A percentile compares a stretch with the other conserved stretches of the same genome.
These are phyloP conservation scores for Coranthus polyacanthus DNA, from an alignment of 2,797 vertebrate genomes.

Conservation along the genomic window DNA sequence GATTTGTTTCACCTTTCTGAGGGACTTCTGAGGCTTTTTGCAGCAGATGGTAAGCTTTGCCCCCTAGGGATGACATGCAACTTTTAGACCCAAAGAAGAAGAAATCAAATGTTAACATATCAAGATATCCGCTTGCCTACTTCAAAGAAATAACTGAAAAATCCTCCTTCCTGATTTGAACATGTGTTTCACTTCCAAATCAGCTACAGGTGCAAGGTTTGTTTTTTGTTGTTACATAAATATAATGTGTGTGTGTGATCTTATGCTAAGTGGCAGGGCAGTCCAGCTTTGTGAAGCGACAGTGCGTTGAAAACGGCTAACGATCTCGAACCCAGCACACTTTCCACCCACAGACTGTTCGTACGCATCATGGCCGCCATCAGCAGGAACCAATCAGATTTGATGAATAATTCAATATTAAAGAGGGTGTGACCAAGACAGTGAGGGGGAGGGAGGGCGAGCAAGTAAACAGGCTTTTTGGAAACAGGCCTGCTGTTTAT, in stretches of 20 bases:
- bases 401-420: constrained; percentile 88
- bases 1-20: constrained; percentile 80
- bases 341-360: constrained; percentile 57
- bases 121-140: neutral
- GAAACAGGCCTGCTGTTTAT: constrained; percentile 69
- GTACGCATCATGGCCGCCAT: constrained; percentile 77
- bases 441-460: constrained; percentile 1
- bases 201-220: constrained; percentile 56
- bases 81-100: constrained; percentile 29
- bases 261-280: constrained; percentile 11
- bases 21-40: constrained; percentile 57
- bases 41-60: constrained; percentile 59
- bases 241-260: constrained; percentile 22
- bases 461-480: constrained; percentile 73
- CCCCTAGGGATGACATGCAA: constrained; percentile 37
- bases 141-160: neutral
- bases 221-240: neutral
- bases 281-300: constrained; percentile 52
- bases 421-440: constrained; percentile 82
- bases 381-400: constrained; percentile 83
- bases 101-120: neutral
- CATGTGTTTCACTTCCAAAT: constrained; percentile 49
- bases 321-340: constrained; percentile 54
- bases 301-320: constrained; percentile 56
- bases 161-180: constrained; percentile 20